Base-by-base conservation (phyloP, 2,888 invertebrate species). In the Hemistola chrysoprasaria region DNA sequence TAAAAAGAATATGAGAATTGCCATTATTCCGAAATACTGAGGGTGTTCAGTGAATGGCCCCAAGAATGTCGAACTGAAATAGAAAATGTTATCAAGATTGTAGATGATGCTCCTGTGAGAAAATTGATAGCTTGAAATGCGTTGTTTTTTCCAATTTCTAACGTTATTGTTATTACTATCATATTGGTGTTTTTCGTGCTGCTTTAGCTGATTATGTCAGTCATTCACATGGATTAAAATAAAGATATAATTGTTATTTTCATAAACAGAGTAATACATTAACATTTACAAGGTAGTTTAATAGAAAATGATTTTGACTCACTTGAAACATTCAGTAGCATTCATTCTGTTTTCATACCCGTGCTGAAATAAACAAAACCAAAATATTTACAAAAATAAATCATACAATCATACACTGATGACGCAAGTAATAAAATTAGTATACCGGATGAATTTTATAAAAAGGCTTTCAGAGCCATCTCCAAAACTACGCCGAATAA, bases 1-100 rank as follows among this genome's bases (percentile, higher is more conserved):
- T 63, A 92, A 84, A 62, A 91, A 74, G 71, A 92, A 90, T 67
- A 92, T 83, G 61, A 92, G 81, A 51, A 91, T 90, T 30, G 90
- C 86, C 78, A 91, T 92, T 62, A 92, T 90, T 51, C 92, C 92
- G 62, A 91, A 90, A 90, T 92, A 92, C 68, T 90, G 90, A 3
- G 92, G 91, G 57, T 92, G 90, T 48, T 90, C 89, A 48, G 90
- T 87, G 48, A 91, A 90, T 50, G 92, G 90, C 62, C 90, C 90
- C 59, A 92, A 71, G 73, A 93, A 90, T 45, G 90, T 90, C 49
- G 86, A 71, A 58, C 90, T 91, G 82, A 57, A 88, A 82, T 53
- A 52, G 44, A 38, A 40, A 51, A 45, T 4, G 8, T 21, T 24
- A 25, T 25, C 21, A 38, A 33, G 21, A 29, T 21, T 20, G 5